Evolutionary conservation across 2,888 invertebrate genomes (phyloP).

Genomic region (Xylota segnis): DNA sequence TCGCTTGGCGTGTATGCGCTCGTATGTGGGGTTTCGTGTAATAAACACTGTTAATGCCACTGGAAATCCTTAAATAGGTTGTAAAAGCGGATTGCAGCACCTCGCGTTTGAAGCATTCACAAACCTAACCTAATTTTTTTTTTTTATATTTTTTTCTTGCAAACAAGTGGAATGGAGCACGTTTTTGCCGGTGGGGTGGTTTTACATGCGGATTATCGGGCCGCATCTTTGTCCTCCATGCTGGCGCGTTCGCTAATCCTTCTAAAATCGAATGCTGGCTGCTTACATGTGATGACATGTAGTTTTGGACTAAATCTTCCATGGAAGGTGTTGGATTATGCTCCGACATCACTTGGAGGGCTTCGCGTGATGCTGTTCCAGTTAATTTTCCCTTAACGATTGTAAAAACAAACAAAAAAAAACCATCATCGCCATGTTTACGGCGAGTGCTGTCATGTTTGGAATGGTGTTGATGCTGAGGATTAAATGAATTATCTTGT

Average conservation of each 20-base stretch:
- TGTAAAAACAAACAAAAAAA: not conserved
- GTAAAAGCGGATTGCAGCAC: conserved; percentile 59
- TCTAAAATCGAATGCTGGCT: conserved; percentile 33
- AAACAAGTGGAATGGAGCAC: conserved; percentile 4
- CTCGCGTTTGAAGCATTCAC: conserved; percentile 25
- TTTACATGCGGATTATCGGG: conserved; percentile 44
- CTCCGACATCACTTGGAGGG: conserved; percentile 28
- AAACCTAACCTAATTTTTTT: conserved; percentile 47
- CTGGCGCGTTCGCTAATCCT: conserved; percentile 32
- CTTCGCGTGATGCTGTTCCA: conserved; percentile 30
- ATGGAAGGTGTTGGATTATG: conserved; percentile 31
- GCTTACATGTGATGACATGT: conserved; percentile 26
- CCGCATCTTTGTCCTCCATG: conserved; percentile 34
- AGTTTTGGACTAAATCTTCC: conserved; percentile 33
- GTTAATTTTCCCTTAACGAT: conserved; percentile 16
- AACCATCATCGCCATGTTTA: conserved; percentile 19
- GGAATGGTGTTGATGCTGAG: conserved; percentile 44
- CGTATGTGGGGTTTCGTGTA: conserved; percentile 20
- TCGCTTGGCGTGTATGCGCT: not conserved
- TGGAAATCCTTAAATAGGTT: conserved; percentile 56
- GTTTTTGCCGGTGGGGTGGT: conserved; percentile 7
- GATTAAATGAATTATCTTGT: conserved; percentile 66
- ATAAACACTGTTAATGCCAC: conserved; percentile 53
- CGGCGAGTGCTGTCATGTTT: conserved; percentile 37
- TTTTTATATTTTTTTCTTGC: conserved; percentile 9